Evolutionary conservation across 2,113 vertebrate species (phyloP), one percentile per base, ranked within the genome.

Genomic region (Mustelus asterias): DNA sequence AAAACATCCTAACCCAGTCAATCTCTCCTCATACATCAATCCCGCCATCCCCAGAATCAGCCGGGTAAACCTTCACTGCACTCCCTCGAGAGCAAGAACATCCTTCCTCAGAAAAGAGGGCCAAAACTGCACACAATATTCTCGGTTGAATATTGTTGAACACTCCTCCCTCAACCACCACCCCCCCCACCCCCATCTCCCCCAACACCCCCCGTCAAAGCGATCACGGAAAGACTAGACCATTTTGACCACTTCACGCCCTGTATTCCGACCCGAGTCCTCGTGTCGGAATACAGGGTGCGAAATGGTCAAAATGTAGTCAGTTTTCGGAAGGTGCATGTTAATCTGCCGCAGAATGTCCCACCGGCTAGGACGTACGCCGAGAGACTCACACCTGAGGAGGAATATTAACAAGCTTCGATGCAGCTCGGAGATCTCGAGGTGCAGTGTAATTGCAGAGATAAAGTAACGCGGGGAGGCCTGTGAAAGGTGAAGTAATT

Each of bases 401-500:
- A 7, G 6, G 70, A 72, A 72, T 8, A 29, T 72, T 72, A 70
- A 26, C 16, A 2, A 4, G n/a, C n/a, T 37, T 37, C 78, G 37
- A 3, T 63, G 29, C 58, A 63, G 89, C 14, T 26, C 33, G 29
- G 13, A 16, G 33, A 90, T 90, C 58, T 92, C 14, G 8, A n/a
- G 58, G 8, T n/a, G 60, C 58, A 8, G 89, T 6, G 58, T 92
- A 92, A 92, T 92, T n/a, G 89, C 58, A 65, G 58, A 65, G 89
- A 92, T 90, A 63, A 90, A 18, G 29, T 90, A 63, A 63, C 88
- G n/a, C 58, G 18, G 89, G 48, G 89, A 92, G 58, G 54, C 29
- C 89, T 92, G 58, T n/a, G 89, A 92, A 65, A 92, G 89, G 93
- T 72, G 93, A 95, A n/a, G 44, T 70, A 70, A 95, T 70, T 95